phyloP scores from a whole-genome alignment of 1,140 invertebrate genomes.

The Camponotus floridanus region DNA sequence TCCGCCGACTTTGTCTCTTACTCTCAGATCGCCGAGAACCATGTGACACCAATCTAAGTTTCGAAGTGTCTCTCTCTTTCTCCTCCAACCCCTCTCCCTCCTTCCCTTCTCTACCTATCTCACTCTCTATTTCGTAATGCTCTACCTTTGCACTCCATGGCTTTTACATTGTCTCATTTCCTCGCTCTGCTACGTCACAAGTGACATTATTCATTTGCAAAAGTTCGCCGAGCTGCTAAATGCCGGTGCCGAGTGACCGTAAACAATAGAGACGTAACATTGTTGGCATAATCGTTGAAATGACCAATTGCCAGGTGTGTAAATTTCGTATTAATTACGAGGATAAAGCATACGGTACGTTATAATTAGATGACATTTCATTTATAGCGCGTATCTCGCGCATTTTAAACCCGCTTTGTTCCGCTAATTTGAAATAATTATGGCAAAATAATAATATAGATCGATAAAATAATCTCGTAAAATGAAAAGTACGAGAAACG shows the following conservation, averaged over 20 bases:
- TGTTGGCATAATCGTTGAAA: conserved; percentile 10
- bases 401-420: conserved; percentile 19
- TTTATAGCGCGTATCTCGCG: conserved; percentile 9
- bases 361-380: conserved; percentile 42
- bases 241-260: neutral
- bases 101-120: neutral
- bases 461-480: neutral
- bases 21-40: conserved; percentile 64
- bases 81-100: neutral
- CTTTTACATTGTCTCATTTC: conserved; percentile 31
- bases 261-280: conserved; percentile 30
- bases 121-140: conserved; percentile 11
- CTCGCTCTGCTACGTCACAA: conserved; percentile 21
- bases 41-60: conserved; percentile 79
- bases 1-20: neutral
- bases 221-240: conserved; percentile 40
- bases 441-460: neutral
- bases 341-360: conserved; percentile 28
- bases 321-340: conserved; percentile 48
- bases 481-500: neutral
- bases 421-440: conserved; percentile 32
- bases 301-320: neutral
- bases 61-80: conserved; percentile 52
- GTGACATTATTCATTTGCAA: conserved; percentile 36
- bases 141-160: conserved; percentile 4